Base-by-base conservation (phyloP, 1,140 invertebrate species). In the Bombus pascuorum region DNA sequence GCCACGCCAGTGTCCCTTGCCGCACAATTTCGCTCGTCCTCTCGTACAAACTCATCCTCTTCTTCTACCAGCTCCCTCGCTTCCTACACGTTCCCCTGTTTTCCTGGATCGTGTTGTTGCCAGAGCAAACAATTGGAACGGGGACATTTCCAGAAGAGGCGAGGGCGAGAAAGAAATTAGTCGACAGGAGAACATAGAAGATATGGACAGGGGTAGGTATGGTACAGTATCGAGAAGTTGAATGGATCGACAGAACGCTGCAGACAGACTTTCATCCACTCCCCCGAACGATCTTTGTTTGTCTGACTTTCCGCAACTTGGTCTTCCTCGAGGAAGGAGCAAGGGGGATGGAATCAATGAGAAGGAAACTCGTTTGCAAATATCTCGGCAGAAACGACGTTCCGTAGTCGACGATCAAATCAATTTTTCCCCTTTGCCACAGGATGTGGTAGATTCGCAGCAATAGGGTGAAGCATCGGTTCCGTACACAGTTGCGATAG, bases 201-300 rank as follows among this genome's bases (percentile, higher is more conserved):
- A 34, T 4, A 37, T 32, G 1, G 12, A 18, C n/a, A 53, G 15
- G 1, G 28, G 57, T 42, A 37, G 32, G 59, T 57, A 84, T 70
- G 22, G 34, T 5, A 39, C 4, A 12, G 65, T 68, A 68, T 79
- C 39, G 53, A 34, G 71, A 62, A 62, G 15, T 44, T 28, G n/a
- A 34, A 62, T 9, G n/a, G 25, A 32, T 70, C 32, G n/a, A 34
- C 25, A 57, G 12, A 65, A 65, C 18, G 12, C 28, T 18, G 28
- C 5, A n/a, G n/a, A n/a, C n/a, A n/a, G 82, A 81, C 47, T 81
- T 73, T 74, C 28, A 6, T 62, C 83, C 42, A 47, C 18, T 18
- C 5, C 18, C 28, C n/a, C 44, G 44, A 76, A 66, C 32, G 37
- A 39, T 42, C 59, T 28, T 39, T 53, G 47, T 81, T 86, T 81